These are phyloP conservation scores for Manis javanica DNA, from an alignment of 2,797 vertebrate genomes.

Conservation along the genomic window DNA sequence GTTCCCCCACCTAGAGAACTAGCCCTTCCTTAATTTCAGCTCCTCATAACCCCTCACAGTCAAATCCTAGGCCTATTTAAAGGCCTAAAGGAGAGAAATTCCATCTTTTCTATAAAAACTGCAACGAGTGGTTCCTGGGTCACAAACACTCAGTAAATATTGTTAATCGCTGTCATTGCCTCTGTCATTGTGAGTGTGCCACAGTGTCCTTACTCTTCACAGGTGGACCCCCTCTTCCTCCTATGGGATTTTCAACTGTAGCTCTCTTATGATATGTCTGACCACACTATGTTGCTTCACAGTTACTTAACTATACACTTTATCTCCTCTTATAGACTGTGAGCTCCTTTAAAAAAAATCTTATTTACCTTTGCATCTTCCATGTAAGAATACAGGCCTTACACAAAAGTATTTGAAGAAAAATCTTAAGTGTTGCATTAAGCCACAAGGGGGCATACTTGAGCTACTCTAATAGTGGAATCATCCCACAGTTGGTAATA, in stretches of 20 bases:
- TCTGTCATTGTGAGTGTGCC: too few species aligned
- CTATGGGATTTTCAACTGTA: background rate
- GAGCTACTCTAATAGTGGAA: conserved; percentile 37
- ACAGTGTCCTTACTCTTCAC: background rate
- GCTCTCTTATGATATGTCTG: background rate
- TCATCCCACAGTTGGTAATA: background rate
- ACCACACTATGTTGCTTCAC: background rate
- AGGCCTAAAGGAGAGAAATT: background rate
- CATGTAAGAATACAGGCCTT: background rate
- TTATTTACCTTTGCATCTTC: background rate
- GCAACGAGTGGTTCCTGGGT: background rate
- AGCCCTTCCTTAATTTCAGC: background rate
- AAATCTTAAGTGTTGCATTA: background rate
- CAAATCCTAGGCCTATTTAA: background rate
- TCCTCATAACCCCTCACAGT: background rate
- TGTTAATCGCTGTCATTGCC: background rate
- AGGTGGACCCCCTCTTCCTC: background rate
- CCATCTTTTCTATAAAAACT: conserved; percentile 11
- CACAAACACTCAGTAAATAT: background rate
- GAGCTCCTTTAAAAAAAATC: background rate
- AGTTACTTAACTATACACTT: background rate
- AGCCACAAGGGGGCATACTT: conserved; percentile 64
- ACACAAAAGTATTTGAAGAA: background rate
- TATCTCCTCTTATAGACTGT: background rate
- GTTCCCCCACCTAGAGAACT: background rate